A percentile compares a stretch with the other conserved stretches of the same genome.
phyloP scores from a whole-genome alignment of 2,797 vertebrate genomes.

The Vespertilio murinus region DNA sequence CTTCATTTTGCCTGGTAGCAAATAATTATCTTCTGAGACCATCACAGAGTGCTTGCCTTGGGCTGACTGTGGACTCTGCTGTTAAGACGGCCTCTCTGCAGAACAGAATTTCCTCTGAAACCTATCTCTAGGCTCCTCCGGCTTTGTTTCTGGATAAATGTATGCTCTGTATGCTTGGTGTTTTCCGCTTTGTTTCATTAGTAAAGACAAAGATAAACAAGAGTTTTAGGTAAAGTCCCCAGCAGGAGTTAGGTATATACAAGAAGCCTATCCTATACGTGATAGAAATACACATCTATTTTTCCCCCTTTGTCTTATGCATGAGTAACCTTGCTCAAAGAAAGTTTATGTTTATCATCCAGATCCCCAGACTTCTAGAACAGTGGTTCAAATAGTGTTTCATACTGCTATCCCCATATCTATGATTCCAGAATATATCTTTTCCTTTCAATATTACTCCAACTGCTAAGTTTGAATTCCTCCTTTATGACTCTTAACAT shows the following conservation, averaged over 20 bases:
- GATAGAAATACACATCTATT: not conserved
- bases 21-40: not conserved
- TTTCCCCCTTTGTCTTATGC: not conserved
- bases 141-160: not conserved
- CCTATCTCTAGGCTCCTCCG: not conserved
- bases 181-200: not conserved
- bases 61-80: not conserved
- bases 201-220: not conserved
- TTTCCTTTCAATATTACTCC: constrained; percentile 6
- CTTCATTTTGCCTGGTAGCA: constrained; percentile 2
- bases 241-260: no score
- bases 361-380: constrained; percentile 3
- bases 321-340: not conserved
- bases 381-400: not conserved
- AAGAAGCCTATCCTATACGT: no score
- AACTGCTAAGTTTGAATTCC: constrained; percentile 14
- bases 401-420: not conserved
- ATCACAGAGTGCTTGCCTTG: not conserved
- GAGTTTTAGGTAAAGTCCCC: not conserved
- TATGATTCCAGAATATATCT: not conserved
- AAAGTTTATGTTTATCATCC: not conserved
- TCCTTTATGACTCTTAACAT: not conserved
- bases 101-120: not conserved
- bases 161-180: not conserved
- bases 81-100: not conserved